Conservation (phyloP, 2,113 vertebrate genomes). For the Scopus umbretta region DNA sequence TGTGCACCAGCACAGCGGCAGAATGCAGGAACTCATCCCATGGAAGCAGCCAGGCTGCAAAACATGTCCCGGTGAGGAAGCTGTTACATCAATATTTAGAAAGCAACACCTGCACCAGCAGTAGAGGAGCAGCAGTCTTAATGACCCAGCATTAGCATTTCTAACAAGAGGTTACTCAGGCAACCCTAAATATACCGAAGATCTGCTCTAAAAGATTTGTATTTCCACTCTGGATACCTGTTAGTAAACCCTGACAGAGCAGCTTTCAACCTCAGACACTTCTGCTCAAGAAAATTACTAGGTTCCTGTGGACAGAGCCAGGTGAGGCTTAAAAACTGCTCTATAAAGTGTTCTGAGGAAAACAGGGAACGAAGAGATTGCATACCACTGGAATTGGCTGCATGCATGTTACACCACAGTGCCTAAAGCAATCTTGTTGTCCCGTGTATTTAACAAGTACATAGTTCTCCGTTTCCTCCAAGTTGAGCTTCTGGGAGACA, state of each 20-base stretch:
- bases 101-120: neutral
- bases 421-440: neutral
- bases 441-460: neutral
- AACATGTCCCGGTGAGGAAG: neutral
- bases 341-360: neutral
- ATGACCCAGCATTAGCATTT: neutral
- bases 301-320: neutral
- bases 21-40: neutral
- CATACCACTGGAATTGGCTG: neutral
- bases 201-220: neutral
- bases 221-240: neutral
- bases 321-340: neutral
- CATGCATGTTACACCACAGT: neutral
- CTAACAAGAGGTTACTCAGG: neutral
- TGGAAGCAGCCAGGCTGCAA: neutral
- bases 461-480: neutral
- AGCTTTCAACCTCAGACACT: neutral
- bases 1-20: neutral
- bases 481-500: neutral
- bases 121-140: neutral
- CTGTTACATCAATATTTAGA: neutral
- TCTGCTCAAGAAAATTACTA: neutral
- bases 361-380: fast-evolving
- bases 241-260: neutral
- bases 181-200: neutral